These are phyloP conservation scores for Onychostruthus taczanowskii DNA, from an alignment of 2,113 vertebrate species.

Conservation along the genomic window DNA sequence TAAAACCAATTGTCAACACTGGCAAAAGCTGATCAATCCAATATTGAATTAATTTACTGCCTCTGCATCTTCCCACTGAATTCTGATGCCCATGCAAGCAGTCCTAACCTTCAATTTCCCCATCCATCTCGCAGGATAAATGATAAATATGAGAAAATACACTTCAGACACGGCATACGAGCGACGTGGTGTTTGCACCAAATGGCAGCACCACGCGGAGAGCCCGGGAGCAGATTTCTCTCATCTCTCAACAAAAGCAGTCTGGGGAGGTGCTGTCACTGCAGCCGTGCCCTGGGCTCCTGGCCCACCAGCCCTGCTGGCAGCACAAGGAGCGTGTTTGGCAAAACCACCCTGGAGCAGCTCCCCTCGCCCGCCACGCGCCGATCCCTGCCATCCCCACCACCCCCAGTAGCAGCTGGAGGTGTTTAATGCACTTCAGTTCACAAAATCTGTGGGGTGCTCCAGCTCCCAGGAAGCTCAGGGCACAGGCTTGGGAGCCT, in stretches of 20 bases:
- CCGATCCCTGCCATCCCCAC: fast-evolving
- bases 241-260: neutral
- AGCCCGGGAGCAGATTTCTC: neutral
- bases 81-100: neutral
- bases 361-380: neutral
- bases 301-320: neutral
- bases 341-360: neutral
- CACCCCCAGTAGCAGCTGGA: neutral
- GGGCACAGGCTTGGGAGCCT: neutral
- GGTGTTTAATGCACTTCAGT: neutral
- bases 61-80: neutral
- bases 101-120: neutral
- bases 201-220: neutral
- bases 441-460: neutral
- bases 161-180: neutral
- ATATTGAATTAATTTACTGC: neutral
- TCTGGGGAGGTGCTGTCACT: neutral
- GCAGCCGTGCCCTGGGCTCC: neutral
- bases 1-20: neutral
- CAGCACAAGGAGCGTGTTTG: neutral
- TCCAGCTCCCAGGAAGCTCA: neutral
- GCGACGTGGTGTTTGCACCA: neutral
- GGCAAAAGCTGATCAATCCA: neutral
- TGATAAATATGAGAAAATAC: neutral
- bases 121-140: neutral